Percentiles rank a stretch among this genome's conserved stretches.
Evolutionary conservation across 2,113 vertebrate species (phyloP).

Genomic region (Microcebus lehilahytsara): DNA sequence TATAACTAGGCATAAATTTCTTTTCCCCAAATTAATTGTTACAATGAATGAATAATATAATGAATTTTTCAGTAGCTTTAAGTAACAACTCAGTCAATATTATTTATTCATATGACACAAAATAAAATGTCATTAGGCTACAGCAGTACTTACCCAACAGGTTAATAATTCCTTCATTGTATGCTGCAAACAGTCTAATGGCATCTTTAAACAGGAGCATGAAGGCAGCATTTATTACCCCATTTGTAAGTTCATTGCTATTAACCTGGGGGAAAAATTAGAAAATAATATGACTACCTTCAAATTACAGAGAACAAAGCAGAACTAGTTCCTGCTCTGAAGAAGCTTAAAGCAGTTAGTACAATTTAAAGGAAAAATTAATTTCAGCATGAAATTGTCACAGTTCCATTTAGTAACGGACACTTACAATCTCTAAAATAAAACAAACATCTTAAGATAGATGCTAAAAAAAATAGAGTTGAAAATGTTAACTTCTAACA

Average conservation of each 20-base stretch:
- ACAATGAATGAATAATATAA: background rate
- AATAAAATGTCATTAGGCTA: conserved; percentile 52
- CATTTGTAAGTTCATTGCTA: conserved; percentile 99
- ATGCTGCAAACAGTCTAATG: conserved; percentile 98
- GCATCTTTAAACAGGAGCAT: conserved; percentile 99
- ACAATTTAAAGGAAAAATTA: background rate
- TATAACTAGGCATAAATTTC: background rate
- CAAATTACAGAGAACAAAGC: conserved; percentile 15
- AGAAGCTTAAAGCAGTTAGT: background rate
- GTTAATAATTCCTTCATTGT: conserved; percentile 99
- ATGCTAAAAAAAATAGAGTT: background rate
- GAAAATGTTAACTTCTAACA: conserved; percentile 25
- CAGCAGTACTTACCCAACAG: conserved; percentile 90
- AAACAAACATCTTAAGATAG: background rate
- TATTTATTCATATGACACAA: background rate
- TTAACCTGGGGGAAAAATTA: conserved; percentile 89
- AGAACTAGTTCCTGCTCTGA: background rate
- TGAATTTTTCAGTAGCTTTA: conserved; percentile 15
- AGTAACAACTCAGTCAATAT: conserved; percentile 16
- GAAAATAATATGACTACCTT: conserved; percentile 45
- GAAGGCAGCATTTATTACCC: conserved; percentile 99
- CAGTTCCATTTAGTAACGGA: background rate
- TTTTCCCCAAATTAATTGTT: conserved; percentile 19
- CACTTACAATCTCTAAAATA: background rate
- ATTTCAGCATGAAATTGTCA: background rate